Evolutionary conservation across 2,888 invertebrate species (phyloP), one percentile per base, ranked within the genome.

Genomic region (Sphinx pinastri): DNA sequence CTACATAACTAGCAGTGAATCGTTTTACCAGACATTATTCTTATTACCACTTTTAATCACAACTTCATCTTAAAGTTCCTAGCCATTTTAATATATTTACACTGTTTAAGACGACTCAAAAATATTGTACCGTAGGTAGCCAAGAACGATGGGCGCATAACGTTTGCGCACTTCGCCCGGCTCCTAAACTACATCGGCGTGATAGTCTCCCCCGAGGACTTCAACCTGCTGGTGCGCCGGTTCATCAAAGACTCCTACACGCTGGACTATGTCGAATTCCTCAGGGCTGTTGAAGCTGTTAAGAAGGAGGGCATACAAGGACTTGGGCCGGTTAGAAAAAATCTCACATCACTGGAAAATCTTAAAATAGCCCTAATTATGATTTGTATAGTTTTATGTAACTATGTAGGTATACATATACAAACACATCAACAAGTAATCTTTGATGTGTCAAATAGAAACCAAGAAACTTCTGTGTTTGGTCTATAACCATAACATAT

Each of bases 231-330:
- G 14, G 94, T 97, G 70, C 96, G 97, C 79, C 95, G 96, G 78
- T 97, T 96, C 88, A 94, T 97, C 79, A 97, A 96, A 83, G 96
- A 97, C 86, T 95, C 96, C 2, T 97, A 97, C 87, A 96, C 97
- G 38, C 89, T 97, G 1, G 97, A 97, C 88, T 97, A 97, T 81
- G 95, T 97, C 11, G 96, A 96, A 8, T 97, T 97, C 83, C 88
- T 97, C 7, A 94, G 95, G 69, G 95, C 96, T 1, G 91, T 97
- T 11, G 96, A 97, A 70, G 95, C 96, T 14, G 95, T 96, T 31
- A 95, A 95, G 75, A 91, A 95, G 63, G 96, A 96, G 71, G 93
- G 93, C 71, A 90, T 93, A 31, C 80, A 71, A 14, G 94, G 94
- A 0, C 82, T 94, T 0, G 95, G 95, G 13, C 95, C 95, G 81